These are phyloP conservation scores for Prolemur simus DNA, from an alignment of 2,113 vertebrate genomes.

Conservation along the genomic window DNA sequence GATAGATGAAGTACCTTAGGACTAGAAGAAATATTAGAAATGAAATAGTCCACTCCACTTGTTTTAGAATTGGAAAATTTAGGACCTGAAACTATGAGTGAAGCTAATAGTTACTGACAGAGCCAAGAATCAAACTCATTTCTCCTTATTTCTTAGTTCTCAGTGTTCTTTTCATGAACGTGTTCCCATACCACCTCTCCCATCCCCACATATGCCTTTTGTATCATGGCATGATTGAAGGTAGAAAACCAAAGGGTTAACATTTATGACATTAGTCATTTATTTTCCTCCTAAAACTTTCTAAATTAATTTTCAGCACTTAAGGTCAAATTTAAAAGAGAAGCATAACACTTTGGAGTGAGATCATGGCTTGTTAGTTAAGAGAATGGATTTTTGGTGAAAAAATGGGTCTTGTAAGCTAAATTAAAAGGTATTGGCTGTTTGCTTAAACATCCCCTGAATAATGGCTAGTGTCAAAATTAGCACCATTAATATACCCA, in stretches of 20 bases:
- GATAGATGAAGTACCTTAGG: neutral
- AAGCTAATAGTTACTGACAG: neutral
- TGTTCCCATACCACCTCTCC: accelerated
- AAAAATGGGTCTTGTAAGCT: neutral
- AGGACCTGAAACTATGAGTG: neutral
- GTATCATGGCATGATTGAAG: neutral
- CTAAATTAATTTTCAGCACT: neutral
- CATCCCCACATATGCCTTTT: neutral
- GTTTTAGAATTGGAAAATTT: neutral
- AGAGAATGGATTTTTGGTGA: neutral
- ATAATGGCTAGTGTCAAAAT: slow-evolving; percentile 11
- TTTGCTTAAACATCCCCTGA: slow-evolving; percentile 5
- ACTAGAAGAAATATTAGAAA: neutral
- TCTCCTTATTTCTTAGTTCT: neutral
- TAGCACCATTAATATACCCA: neutral
- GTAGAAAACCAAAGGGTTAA: neutral
- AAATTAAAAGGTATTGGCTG: neutral
- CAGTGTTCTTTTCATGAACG: neutral
- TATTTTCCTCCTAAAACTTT: neutral
- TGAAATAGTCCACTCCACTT: neutral
- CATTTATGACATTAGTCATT: neutral
- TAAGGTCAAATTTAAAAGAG: neutral
- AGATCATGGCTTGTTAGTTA: neutral
- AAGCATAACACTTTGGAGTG: neutral
- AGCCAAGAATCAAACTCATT: neutral